Evolutionary conservation across 2,113 vertebrate species (phyloP).

Genomic region (Dromas ardeola): DNA sequence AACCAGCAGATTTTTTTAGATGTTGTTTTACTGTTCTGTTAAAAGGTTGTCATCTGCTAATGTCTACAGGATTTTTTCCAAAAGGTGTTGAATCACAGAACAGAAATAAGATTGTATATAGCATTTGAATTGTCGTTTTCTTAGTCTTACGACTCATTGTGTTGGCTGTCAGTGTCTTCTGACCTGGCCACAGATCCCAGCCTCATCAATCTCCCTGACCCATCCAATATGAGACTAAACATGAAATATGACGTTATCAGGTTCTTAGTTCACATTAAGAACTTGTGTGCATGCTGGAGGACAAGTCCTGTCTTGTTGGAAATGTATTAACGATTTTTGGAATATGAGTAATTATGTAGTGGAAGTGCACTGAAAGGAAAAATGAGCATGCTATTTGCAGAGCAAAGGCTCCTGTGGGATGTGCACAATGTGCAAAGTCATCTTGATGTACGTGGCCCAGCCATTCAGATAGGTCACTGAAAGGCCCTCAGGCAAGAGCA

Average conservation of each 20-base stretch:
- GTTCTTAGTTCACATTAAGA: background rate
- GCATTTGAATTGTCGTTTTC: background rate
- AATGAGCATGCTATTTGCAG: background rate
- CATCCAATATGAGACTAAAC: background rate
- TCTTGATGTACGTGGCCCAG: background rate
- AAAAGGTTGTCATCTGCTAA: too few species aligned
- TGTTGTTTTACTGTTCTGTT: too few species aligned
- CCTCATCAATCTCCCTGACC: background rate
- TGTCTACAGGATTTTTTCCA: too few species aligned
- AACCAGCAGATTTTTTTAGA: too few species aligned
- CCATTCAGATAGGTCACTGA: background rate
- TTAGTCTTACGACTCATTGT: background rate
- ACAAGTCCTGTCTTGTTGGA: background rate
- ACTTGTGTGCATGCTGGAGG: fast-evolving
- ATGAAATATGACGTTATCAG: background rate
- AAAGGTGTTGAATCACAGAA: background rate
- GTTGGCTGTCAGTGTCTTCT: background rate
- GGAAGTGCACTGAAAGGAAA: background rate
- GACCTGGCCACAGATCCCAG: background rate
- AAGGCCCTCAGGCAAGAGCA: background rate
- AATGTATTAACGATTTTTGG: background rate
- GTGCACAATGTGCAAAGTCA: background rate
- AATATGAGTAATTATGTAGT: background rate
- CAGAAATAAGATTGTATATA: background rate
- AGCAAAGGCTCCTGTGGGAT: background rate